These are phyloP conservation scores for Tubulanus polymorphus DNA, from an alignment of 2,888 invertebrate species.

Conservation along the genomic window DNA sequence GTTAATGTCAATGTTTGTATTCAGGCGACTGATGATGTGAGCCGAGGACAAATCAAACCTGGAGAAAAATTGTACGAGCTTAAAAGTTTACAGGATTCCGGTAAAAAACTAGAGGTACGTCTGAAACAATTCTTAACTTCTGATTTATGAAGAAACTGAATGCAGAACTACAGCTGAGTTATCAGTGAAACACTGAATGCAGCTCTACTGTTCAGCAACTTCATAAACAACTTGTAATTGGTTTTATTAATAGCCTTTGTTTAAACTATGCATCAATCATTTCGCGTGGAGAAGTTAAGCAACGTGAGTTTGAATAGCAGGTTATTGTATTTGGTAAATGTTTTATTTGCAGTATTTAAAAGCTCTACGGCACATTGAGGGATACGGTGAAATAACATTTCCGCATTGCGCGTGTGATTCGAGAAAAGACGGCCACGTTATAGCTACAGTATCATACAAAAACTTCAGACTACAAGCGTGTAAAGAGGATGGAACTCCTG, in stretches of 20 bases:
- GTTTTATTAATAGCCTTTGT: no score
- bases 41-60: slow-evolving; percentile 84
- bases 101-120: slow-evolving; percentile 71
- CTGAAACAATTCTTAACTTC: no score
- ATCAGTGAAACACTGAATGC: no score
- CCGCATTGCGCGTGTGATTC: slow-evolving; percentile 93
- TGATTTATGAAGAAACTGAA: no score
- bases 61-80: slow-evolving; percentile 91
- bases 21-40: slow-evolving; percentile 94
- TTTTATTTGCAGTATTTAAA: slow-evolving; percentile 42
- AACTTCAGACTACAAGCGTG: slow-evolving; percentile 77
- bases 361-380: slow-evolving; percentile 69
- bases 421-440: slow-evolving; percentile 76
- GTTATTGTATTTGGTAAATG: no score
- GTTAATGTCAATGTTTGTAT: slow-evolving; percentile 57
- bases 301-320: no score
- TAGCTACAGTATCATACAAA: slow-evolving; percentile 66
- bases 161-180: no score
- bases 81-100: slow-evolving; percentile 88
- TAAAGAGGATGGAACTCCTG: slow-evolving; percentile 73
- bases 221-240: no score
- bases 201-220: no score
- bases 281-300: no score
- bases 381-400: slow-evolving; percentile 90
- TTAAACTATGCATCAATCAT: no score